Evolutionary conservation across 2,797 vertebrate genomes (phyloP), one percentile per base, ranked within the genome.

Genomic region (Darevskia mixta): DNA sequence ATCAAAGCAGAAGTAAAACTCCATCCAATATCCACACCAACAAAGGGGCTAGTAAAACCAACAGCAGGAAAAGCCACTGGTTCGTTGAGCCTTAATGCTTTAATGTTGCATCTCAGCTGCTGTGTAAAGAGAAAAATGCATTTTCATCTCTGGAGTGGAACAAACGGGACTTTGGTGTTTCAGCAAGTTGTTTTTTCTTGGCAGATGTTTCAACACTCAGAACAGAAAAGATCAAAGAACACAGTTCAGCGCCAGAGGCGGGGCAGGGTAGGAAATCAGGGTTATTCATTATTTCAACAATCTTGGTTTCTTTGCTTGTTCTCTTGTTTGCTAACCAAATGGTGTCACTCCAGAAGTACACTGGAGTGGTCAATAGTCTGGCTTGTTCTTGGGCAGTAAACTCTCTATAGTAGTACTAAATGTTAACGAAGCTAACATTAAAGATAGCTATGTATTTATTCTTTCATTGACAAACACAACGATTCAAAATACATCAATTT

Each of bases 261-360:
- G 61, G 35, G 35, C 2, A 20, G 72, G 18, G 25, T 73, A 76
- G 73, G 91, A 88, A 88, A 88, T 94, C 94, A 92, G 90, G 92
- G 94, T 95, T 96, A 95, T 92, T 95, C 92, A 95, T 96, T 96
- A 94, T 93, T 93, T 92, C 87, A 92, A 91, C 93, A 89, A 89
- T 92, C 83, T 49, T 83, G 10, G n/a, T 94, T 87, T 93, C 83
- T 93, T 92, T 89, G 43, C 86, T 86, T 23, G 88, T 90, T 80
- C 85, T 29, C 87, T 87, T 71, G 77, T 87, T 86, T 93, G 87
- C 11, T 66, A 85, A 95, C 89, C 90, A 94, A 89, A 94, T 87
- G 90, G 91, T 91, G 79, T 64, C 79, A 67, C 82, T 94, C 82
- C 88, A 91, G 88, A 93, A 95, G 83, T 85, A 82, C 15, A 85